Base-by-base conservation (phyloP, 2,888 invertebrate genomes). In the Eumerus sabulonum region DNA sequence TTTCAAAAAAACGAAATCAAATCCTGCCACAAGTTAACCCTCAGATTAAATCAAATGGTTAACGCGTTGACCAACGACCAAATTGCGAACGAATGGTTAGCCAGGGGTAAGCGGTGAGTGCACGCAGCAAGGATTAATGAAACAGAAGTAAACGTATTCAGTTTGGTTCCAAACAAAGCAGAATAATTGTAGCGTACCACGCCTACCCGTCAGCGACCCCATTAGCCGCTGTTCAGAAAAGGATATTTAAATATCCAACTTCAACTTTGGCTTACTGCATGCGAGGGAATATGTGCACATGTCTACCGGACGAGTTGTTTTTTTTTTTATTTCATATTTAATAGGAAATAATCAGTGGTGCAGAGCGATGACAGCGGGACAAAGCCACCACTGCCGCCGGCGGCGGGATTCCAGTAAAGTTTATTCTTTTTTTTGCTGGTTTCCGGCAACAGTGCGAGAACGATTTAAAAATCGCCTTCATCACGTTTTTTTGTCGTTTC, bases 301-400 rank as follows among this genome's bases (percentile, higher is more conserved):
- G 50, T 17, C 9, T n/a, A 11, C 16, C 27, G 27, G 27, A 27
- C 7, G 27, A 11, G 44, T 5, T 13, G 27, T 72, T 57, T 57
- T 76, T 70, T 47, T 68, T 63, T 74, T 56, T 60, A 35, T 45
- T 19, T 27, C 27, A 70, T 63, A 76, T 70, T 76, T 70, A 70
- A 70, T 76, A 76, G 76, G 76, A 76, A 76, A 70, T 70, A 76
- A 70, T 76, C 70, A 76, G 70, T 70, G 76, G 76, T 63, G 59
- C 53, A 64, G 63, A 76, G 59, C 59, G 70, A 64, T 64, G 76
- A 76, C 76, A 70, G 63, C 59, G 50, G 64, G 53, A 63, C 68
- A 68, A 63, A 68, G 67, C 74, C 62, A 36, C 16, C 4, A 11
- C 35, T 16, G 42, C 19, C 13, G 51, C 16, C 12, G 47, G 47